phyloP scores from a whole-genome alignment of 2,888 invertebrate genomes.

The Microplitis manilae region DNA sequence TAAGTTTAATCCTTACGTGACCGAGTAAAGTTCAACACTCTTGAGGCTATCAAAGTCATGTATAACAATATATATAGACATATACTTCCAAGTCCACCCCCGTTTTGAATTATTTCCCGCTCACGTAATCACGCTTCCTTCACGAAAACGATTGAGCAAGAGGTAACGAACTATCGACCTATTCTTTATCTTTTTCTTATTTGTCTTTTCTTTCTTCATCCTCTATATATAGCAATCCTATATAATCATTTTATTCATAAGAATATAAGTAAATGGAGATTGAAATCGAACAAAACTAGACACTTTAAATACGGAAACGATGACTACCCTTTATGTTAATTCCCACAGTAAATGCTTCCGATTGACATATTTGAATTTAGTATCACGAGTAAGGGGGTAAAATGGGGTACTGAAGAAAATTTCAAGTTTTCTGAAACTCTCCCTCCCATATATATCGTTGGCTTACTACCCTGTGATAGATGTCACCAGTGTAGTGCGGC shows the following conservation, averaged over 20 bases:
- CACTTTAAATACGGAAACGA: background rate
- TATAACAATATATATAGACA: conserved; percentile 4
- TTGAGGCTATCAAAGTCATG: conserved; percentile 11
- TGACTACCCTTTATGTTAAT: background rate
- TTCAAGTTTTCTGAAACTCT: no score
- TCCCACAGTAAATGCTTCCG: background rate
- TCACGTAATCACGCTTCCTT: conserved; percentile 14
- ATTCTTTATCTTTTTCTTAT: background rate
- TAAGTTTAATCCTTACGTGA: conserved; percentile 25
- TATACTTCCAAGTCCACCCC: background rate
- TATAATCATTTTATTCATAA: background rate
- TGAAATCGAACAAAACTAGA: background rate
- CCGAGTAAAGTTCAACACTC: conserved; percentile 34
- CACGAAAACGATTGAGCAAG: background rate
- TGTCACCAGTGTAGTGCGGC: no score
- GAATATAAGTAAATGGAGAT: background rate
- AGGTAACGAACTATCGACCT: background rate
- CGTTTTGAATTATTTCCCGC: conserved; percentile 15
- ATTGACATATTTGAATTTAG: background rate
- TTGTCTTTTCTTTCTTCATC: conserved; percentile 22
- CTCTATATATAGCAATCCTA: background rate
- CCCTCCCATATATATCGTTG: no score
- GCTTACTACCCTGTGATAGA: no score
- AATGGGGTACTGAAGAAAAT: no score
- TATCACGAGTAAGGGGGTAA: no score